Percentiles rank a stretch among this genome's conserved stretches.
Conservation (phyloP, 2,113 vertebrate species). For the Nothoprocta pentlandii region DNA sequence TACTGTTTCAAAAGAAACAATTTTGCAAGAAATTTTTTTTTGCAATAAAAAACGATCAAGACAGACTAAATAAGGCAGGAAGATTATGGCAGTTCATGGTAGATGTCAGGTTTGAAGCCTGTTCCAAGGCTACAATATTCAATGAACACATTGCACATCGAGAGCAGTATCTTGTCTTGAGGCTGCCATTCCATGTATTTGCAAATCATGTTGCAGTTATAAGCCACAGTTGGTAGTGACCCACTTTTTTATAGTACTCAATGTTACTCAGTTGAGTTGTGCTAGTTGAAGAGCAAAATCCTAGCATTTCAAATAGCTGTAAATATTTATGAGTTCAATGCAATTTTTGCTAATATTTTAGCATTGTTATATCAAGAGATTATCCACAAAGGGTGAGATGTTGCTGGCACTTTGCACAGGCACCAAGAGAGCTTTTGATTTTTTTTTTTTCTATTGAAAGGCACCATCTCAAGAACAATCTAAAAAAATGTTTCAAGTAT, state of each 20-base stretch:
- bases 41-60: background rate
- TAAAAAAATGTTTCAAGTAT: background rate
- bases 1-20: background rate
- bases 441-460: conserved; percentile 12
- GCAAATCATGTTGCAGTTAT: conserved; percentile 66
- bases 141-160: background rate
- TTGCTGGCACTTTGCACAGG: conserved; percentile 4
- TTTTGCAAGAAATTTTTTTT: background rate
- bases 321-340: conserved; percentile 61
- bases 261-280: conserved; percentile 42
- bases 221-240: conserved; percentile 66
- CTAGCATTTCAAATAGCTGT: conserved; percentile 68
- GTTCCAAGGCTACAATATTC: conserved; percentile 39
- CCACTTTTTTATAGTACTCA: conserved; percentile 58
- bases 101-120: conserved; percentile 50
- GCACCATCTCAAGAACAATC: background rate
- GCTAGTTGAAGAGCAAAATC: conserved; percentile 19
- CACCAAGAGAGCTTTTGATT: background rate
- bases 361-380: background rate
- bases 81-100: background rate
- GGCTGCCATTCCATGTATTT: conserved; percentile 71
- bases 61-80: background rate
- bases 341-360: conserved; percentile 55
- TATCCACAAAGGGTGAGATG: conserved; percentile 39
- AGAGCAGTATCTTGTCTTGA: conserved; percentile 56